Evolutionary conservation across 2,888 invertebrate species (phyloP).

Genomic region (Peribatodes rhomboidaria): DNA sequence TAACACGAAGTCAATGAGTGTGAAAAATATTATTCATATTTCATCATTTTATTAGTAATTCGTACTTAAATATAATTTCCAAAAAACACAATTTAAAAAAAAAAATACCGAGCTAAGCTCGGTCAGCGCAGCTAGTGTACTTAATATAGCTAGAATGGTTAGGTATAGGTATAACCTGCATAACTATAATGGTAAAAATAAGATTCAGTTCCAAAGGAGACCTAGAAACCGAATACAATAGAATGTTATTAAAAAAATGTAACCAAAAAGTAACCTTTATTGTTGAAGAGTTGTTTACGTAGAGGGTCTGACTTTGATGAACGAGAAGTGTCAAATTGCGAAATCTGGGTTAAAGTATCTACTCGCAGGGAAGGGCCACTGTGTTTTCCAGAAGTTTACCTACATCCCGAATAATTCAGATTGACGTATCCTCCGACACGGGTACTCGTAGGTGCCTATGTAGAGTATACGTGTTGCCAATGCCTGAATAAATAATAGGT

Average conservation of each 20-base stretch:
- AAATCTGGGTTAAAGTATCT: constrained; percentile 14
- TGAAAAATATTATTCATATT: too few species aligned
- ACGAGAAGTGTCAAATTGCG: constrained; percentile 16
- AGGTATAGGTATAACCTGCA: too few species aligned
- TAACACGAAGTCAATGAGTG: too few species aligned
- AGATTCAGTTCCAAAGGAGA: too few species aligned
- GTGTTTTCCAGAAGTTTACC: constrained; percentile 4
- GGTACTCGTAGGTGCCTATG: not conserved
- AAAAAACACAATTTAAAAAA: too few species aligned
- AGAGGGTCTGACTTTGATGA: constrained; percentile 26
- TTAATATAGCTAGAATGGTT: too few species aligned
- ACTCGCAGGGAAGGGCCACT: not conserved
- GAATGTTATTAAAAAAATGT: not conserved
- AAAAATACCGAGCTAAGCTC: too few species aligned
- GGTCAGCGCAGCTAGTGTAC: too few species aligned
- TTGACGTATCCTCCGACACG: not conserved
- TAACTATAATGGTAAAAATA: too few species aligned
- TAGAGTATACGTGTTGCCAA: not conserved
- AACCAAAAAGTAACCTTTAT: constrained; percentile 1
- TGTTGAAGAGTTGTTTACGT: constrained; percentile 11
- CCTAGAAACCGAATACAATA: too few species aligned
- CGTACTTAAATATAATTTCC: too few species aligned
- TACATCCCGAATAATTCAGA: constrained; percentile 2
- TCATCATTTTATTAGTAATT: too few species aligned
- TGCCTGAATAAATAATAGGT: not conserved